phyloP scores from a whole-genome alignment of 1,140 invertebrate genomes.

The Ips typographus region DNA sequence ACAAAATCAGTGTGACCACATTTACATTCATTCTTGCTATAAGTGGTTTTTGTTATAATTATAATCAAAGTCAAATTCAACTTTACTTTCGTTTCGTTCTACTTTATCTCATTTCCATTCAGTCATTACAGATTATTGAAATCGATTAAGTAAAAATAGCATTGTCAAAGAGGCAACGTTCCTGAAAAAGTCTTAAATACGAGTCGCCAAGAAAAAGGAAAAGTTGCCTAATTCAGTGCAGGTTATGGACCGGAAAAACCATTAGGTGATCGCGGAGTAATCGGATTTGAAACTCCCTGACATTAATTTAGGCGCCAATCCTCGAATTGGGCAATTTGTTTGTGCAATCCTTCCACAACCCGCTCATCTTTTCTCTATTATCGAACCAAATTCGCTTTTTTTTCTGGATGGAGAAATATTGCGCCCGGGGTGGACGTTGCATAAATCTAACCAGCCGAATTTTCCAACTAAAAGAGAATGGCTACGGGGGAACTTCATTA shows the following conservation, averaged over 20 bases:
- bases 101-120: too few relatives aligned
- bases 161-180: too few relatives aligned
- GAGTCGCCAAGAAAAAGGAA: too few relatives aligned
- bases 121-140: too few relatives aligned
- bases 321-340: constrained; percentile 46
- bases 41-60: too few relatives aligned
- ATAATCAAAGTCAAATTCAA: too few relatives aligned
- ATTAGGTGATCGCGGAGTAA: constrained; percentile 16
- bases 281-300: constrained; percentile 21
- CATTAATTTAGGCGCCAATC: constrained; percentile 43
- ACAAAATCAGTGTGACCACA: too few relatives aligned
- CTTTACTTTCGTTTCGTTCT: too few relatives aligned
- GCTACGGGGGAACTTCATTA: too few relatives aligned
- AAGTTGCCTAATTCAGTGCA: constrained; percentile 10
- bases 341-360: constrained; percentile 39
- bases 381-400: constrained; percentile 40
- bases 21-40: too few relatives aligned
- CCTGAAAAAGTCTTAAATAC: too few relatives aligned
- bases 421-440: constrained; percentile 38
- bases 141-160: too few relatives aligned
- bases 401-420: constrained; percentile 44
- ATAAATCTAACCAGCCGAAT: constrained; percentile 32
- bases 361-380: constrained; percentile 39
- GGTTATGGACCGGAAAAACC: constrained; percentile 21
- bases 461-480: background rate